Conservation (phyloP, 2,888 invertebrate species). For the Lasioglossum oenotherae region DNA sequence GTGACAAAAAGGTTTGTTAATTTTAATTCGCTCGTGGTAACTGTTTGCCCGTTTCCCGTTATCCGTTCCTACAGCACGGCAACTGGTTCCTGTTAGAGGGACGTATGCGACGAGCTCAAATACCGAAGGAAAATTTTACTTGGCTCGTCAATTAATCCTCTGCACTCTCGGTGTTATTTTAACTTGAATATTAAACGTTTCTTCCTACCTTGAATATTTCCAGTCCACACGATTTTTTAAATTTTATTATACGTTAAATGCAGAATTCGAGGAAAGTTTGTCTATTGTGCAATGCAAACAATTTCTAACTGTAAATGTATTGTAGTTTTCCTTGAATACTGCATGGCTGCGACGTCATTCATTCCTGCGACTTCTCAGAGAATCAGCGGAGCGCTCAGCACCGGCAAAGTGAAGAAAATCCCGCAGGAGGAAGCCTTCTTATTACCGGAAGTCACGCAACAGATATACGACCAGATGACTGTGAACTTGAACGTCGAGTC, state of each 20-base stretch:
- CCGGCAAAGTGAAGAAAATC: constrained; percentile 86
- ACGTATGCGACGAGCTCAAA: no score
- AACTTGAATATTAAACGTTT: no score
- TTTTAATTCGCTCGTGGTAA: background rate
- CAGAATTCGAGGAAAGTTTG: no score
- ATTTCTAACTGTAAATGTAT: no score
- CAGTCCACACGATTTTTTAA: no score
- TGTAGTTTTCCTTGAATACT: background rate
- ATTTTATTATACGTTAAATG: no score
- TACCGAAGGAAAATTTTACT: background rate
- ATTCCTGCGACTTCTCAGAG: constrained; percentile 64
- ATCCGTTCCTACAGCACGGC: no score
- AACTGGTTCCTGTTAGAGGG: no score
- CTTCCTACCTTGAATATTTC: no score
- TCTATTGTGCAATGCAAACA: no score
- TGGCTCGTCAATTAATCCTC: background rate
- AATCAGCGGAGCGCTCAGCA: constrained; percentile 86
- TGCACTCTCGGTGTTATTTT: no score
- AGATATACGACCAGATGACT: constrained; percentile 86
- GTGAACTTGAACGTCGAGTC: constrained; percentile 87
- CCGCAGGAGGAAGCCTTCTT: constrained; percentile 87
- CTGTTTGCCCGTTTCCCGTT: background rate
- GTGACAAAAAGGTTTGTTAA: background rate
- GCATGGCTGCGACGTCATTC: background rate
- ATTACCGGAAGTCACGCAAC: constrained; percentile 86